Conservation (phyloP, 2,113 vertebrate species). For the Ochotona princeps region DNA sequence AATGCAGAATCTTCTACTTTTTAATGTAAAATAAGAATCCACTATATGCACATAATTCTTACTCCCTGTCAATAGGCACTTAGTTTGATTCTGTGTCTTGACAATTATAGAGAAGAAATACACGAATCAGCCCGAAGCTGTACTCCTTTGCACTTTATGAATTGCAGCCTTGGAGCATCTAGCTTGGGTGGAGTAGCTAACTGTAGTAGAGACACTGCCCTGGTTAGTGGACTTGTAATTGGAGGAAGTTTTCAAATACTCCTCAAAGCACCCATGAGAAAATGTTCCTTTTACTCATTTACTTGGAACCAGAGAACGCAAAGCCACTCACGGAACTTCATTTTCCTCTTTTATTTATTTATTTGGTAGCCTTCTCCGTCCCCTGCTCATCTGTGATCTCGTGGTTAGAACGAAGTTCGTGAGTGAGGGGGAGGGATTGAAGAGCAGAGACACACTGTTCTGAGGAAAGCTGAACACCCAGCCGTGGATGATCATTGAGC, state of each 20-base stretch:
- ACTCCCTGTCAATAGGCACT: too few species aligned
- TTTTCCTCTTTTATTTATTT: neutral
- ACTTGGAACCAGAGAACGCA: neutral
- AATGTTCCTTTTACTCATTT: neutral
- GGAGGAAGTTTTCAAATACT: neutral
- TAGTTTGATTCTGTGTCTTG: too few species aligned
- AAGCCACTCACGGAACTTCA: neutral
- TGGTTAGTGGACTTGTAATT: neutral
- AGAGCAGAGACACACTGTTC: neutral
- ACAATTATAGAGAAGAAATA: too few species aligned
- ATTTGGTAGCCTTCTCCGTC: neutral
- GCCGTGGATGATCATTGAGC: too few species aligned
- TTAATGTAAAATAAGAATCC: too few species aligned
- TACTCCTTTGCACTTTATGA: neutral
- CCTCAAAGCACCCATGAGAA: neutral
- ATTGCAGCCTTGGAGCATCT: neutral
- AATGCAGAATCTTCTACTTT: too few species aligned
- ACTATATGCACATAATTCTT: too few species aligned
- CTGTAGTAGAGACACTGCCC: neutral
- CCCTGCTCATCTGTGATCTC: neutral
- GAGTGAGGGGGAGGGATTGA: neutral
- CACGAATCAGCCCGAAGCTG: too few species aligned
- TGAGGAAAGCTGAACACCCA: neutral
- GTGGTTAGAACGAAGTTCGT: neutral
- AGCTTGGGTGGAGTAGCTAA: rapidly evolving